Base-by-base conservation (phyloP, 2,797 vertebrate species). In the Gymnodraco acuticeps region DNA sequence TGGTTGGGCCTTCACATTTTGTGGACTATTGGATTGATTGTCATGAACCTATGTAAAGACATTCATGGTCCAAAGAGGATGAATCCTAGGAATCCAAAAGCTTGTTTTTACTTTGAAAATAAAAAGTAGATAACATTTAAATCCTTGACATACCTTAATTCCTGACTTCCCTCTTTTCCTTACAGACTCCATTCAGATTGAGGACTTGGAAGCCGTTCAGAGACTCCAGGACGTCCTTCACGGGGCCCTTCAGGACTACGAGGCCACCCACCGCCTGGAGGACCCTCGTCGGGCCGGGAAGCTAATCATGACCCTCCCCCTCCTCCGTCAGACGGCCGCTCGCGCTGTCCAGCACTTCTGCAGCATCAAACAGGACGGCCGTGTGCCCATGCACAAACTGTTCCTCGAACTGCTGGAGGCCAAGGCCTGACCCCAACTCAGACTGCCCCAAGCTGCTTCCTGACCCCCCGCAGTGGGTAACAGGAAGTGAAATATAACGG, bases 351-450 rank as follows among this genome's bases (percentile, higher is more conserved):
- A 98, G 93, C 97, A 98, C 89, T 99, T 99, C 96, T 99, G 98
- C 96, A 98, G 96, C 95, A 97, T 99, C 94, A 99, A 98, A 93
- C 97, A 99, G 83, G 97, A 98, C 81, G 98, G 98, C 90, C 99
- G 99, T 47, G 98, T 99, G 81, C 98, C 98, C 79, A 99, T 99
- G 98, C 98, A 99, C 96, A 99, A 99, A 99, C 97, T 99, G 84
- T 99, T 99, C 95, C 95, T 99, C 85, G 98, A 99, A 95, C 98
- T 99, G 92, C 96, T 99, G 82, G 98, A 99, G 94, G 97, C 98
- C 90, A 99, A 98, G 95, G 96, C 96, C 94, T 99, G 96, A 98
- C 94, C 91, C 15, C 3, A 53, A 43, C 66, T 46, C 92, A 10
- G 64, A 55, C 55, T 0, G 52, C 56, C 61, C 33, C 68, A 9